Evolutionary conservation across 2,888 invertebrate genomes (phyloP).

Genomic region (Noctua janthina): DNA sequence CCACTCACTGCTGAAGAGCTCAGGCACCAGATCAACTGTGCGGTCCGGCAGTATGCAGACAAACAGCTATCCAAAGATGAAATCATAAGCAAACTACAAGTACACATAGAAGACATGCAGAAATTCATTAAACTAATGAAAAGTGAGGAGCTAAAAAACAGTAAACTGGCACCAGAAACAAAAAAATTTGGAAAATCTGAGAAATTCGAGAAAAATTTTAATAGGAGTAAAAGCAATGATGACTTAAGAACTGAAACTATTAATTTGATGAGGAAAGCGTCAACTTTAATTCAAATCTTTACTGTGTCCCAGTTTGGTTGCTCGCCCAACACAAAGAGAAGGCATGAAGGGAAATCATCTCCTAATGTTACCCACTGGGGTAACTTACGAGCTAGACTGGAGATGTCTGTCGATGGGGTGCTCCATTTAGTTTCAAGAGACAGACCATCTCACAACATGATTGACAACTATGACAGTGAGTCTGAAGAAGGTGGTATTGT

Average conservation of each 20-base stretch:
- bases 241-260: slow-evolving; percentile 91
- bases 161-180: slow-evolving; percentile 73
- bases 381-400: slow-evolving; percentile 97
- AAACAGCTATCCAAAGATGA: slow-evolving; percentile 99
- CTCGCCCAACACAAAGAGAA: slow-evolving; percentile 93
- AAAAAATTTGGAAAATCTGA: slow-evolving; percentile 79
- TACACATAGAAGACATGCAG: slow-evolving; percentile 99
- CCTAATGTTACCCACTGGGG: slow-evolving; percentile 98
- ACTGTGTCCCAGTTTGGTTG: slow-evolving; percentile 98
- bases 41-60: slow-evolving; percentile 97
- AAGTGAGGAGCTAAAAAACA: slow-evolving; percentile 91
- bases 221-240: slow-evolving; percentile 82
- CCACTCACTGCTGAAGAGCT: slow-evolving; percentile 95
- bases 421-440: slow-evolving; percentile 90
- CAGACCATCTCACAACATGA: slow-evolving; percentile 82
- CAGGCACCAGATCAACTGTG: slow-evolving; percentile 96
- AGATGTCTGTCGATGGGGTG: slow-evolving; percentile 95
- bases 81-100: slow-evolving; percentile 97
- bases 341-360: slow-evolving; percentile 95
- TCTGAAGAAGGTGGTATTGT: slow-evolving; percentile 90
- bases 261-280: slow-evolving; percentile 96
- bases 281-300: slow-evolving; percentile 97
- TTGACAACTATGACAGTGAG: slow-evolving; percentile 91
- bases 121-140: slow-evolving; percentile 98
- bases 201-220: slow-evolving; percentile 83